Base-by-base conservation (phyloP, 1,140 invertebrate species). In the Drosophila carrolli region DNA sequence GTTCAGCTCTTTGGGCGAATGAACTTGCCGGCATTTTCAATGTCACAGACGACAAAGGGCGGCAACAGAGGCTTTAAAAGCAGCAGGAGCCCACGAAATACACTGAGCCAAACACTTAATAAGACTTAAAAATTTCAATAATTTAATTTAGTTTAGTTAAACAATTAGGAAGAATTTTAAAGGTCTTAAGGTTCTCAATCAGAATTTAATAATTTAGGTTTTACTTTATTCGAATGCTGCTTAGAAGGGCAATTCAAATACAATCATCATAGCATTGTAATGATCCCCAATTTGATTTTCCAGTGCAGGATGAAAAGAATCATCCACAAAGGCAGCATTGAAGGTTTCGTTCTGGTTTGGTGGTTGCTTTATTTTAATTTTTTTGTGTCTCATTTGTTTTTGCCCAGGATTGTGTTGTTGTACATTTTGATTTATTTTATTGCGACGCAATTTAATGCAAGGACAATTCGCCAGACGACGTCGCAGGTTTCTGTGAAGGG, bases 381-480 rank as follows among this genome's bases (percentile, higher is more conserved):
- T 10, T 59, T 47, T 41, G 23, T 32, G 41, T 60, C 19, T 53
- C 37, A 46, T 59, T 37, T 48, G 23, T 11, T 19, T 29, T 29
- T 59, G 13, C 32, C 11, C 68, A 55, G 70, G 50, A 72, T 51
- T 41, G 47, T 40, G 46, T 32, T 70, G 62, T 70, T 68, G 67
- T 71, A 56, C 58, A 74, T 65, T 90, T 76, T 90, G 86, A 90
- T 90, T 90, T 86, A 90, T 85, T 82, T 90, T 61, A 71, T 79
- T 82, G 85, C 84, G 80, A 84, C 84, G 84, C 85, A 88, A 89
- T 81, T 89, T 81, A 71, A 78, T 72, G 76, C 75, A 82, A 88
- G 82, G 82, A 85, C 82, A 86, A 82, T 72, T 65, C 55, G 47
- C 47, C 43, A 58, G 51, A 71, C 67, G 66, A 38, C 48, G 16